Evolutionary conservation across 2,888 invertebrate species (phyloP), one percentile per base, ranked within the genome.

Genomic region (Polietes domitor): DNA sequence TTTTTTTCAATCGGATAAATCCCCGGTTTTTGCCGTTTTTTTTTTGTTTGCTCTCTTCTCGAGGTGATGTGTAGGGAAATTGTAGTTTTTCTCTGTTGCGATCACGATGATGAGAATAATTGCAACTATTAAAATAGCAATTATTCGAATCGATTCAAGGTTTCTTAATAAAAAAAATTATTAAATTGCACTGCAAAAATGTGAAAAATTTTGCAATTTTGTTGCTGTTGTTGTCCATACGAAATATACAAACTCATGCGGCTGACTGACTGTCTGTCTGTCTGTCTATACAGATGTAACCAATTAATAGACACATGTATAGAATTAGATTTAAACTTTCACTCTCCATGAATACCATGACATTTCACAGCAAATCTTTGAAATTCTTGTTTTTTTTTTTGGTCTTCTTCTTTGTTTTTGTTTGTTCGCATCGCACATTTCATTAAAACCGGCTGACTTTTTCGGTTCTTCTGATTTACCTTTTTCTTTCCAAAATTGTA

Each of bases 331-430:
- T 43, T 43, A 68, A 68, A 68, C 68, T 68, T 68, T 68, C 68
- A 68, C 68, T 63, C 21, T 28, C 21, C 0, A 17, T 32, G 5
- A 32, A 32, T 32, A 4, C 32, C 32, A n/a, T 37, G 37, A 37
- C 28, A 28, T 61, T 61, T 58, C 26, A 61, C n/a, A 10, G 50
- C 74, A n/a, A 41, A 19, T n/a, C 4, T 37, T 72, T 82, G 32
- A 26, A 24, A 61, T 19, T 82, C 73, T 81, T 81, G 79, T 79
- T 81, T 53, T 65, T 58, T 65, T 77, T n/a, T n/a, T n/a, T n/a
- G n/a, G n/a, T n/a, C n/a, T n/a, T n/a, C n/a, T n/a, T n/a, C 4
- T 37, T 81, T 83, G n/a, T n/a, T n/a, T n/a, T n/a, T n/a, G n/a
- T n/a, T n/a, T n/a, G 75, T 75, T 77, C 58, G 41, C 3, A 61